Evolutionary conservation across 2,888 invertebrate species (phyloP), one percentile per base, ranked within the genome.

Genomic region (Trissolcus brochymenae): DNA sequence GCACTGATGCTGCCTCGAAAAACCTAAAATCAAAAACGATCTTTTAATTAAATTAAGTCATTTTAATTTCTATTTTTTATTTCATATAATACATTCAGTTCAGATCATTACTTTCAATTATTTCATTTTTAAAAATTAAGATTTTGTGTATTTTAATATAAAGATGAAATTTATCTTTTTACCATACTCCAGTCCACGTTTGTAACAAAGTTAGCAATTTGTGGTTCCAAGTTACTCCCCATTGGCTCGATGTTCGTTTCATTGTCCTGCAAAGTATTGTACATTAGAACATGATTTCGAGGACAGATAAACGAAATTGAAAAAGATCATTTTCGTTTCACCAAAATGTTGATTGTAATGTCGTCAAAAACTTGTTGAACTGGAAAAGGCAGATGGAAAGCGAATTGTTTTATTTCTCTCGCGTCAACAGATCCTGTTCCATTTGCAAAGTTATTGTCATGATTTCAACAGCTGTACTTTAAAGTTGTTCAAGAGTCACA

Each of bases 1-100:
- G 90, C 89, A 6, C 86, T 79, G 53, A 90, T 81, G 16, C 87
- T 82, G 1, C 90, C 90, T 1, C 85, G 85, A 61, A 90, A 85
- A 41, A 90, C 83, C 90, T 90, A 81, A 60, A n/a, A 82, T 57
- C 54, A 56, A 51, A 43, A 62, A 41, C 29, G 59, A 64, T 68
- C 66, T 76, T 72, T 4, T 25, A 19, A 14, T 4, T 43, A n/a
- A n/a, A n/a, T 6, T 11, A 2, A 4, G 11, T 13, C 14, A 43
- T n/a, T 4, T 43, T 43, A 43, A 11, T 43, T n/a, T 4, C 11
- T 43, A 43, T 35, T 16, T 16, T 46, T 46, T 13, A 46, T 14
- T n/a, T n/a, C n/a, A n/a, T n/a, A n/a, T n/a, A n/a, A n/a, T n/a
- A n/a, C n/a, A n/a, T n/a, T n/a, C n/a, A n/a, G n/a, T n/a, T n/a